phyloP scores from a whole-genome alignment of 2,888 invertebrate genomes.

The Cephus sareptanus region DNA sequence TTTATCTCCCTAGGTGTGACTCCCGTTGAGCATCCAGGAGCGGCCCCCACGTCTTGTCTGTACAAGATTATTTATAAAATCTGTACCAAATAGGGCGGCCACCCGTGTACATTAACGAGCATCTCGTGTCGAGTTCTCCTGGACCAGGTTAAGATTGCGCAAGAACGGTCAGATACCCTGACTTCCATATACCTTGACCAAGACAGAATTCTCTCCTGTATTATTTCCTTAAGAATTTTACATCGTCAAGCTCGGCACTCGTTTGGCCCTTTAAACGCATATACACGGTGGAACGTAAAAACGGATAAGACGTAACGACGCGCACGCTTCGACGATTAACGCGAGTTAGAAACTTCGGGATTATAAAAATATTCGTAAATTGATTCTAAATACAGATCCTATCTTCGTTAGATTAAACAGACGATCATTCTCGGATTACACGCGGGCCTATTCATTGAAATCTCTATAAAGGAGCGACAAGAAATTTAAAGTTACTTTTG shows the following conservation, averaged over 20 bases:
- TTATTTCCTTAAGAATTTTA: neutral
- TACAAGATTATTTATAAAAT: constrained; percentile 43
- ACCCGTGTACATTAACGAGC: constrained; percentile 36
- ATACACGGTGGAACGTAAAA: neutral
- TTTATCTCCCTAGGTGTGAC: constrained; percentile 47
- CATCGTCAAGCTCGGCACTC: neutral
- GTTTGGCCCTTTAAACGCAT: neutral
- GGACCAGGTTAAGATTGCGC: neutral
- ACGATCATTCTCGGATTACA: neutral
- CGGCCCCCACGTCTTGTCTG: constrained; percentile 32
- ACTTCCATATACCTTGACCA: neutral
- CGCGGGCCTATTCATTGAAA: neutral
- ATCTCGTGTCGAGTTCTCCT: constrained; percentile 1
- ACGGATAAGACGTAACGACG: neutral
- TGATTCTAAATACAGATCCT: neutral
- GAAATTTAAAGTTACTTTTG: neutral
- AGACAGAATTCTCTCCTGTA: neutral
- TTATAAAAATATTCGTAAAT: neutral
- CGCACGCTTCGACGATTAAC: neutral
- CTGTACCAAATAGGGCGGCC: constrained; percentile 34
- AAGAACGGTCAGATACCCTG: neutral
- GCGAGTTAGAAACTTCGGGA: neutral
- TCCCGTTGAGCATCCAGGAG: constrained; percentile 29
- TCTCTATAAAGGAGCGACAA: neutral
- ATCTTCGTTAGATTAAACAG: neutral